A percentile compares a stretch with the other conserved stretches of the same genome.
Evolutionary conservation across 2,888 invertebrate species (phyloP).

Genomic region (Branchipolynoe longqiensis): DNA sequence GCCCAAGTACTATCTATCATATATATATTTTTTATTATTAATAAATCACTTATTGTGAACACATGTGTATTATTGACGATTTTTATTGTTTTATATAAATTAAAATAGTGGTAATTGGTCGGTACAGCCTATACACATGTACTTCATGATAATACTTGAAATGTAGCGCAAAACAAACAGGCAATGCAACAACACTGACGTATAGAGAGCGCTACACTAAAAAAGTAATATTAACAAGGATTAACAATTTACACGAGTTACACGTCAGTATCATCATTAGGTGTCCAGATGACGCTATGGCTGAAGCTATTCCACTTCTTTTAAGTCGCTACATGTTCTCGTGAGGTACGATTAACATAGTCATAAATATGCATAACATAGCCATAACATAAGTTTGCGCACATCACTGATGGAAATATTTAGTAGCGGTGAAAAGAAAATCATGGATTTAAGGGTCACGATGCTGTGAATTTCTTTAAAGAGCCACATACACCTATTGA

Average conservation of each 20-base stretch:
- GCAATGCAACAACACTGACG: constrained; percentile 5
- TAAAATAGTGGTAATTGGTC: constrained; percentile 53
- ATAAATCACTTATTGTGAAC: constrained; percentile 38
- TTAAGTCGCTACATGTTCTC: constrained; percentile 16
- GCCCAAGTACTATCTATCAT: too few species aligned
- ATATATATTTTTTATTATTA: constrained; percentile 32
- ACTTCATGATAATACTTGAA: constrained; percentile 25
- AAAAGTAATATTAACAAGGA: not conserved
- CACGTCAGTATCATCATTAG: constrained; percentile 14
- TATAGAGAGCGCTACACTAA: not conserved
- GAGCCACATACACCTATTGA: too few species aligned
- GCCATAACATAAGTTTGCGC: too few species aligned
- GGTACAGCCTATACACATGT: not conserved
- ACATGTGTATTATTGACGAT: constrained; percentile 53
- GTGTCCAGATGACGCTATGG: not conserved
- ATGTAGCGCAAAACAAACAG: constrained; percentile 41
- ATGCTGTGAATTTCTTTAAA: too few species aligned
- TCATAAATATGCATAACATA: not conserved
- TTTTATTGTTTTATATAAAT: too few species aligned
- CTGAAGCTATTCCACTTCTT: not conserved
- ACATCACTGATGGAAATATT: too few species aligned
- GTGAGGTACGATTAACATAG: constrained; percentile 16
- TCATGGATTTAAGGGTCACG: too few species aligned
- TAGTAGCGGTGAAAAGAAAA: too few species aligned
- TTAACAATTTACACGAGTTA: not conserved